Evolutionary conservation across 1,140 invertebrate species (phyloP), one percentile per base, ranked within the genome.

Genomic region (Panonychus citri): DNA sequence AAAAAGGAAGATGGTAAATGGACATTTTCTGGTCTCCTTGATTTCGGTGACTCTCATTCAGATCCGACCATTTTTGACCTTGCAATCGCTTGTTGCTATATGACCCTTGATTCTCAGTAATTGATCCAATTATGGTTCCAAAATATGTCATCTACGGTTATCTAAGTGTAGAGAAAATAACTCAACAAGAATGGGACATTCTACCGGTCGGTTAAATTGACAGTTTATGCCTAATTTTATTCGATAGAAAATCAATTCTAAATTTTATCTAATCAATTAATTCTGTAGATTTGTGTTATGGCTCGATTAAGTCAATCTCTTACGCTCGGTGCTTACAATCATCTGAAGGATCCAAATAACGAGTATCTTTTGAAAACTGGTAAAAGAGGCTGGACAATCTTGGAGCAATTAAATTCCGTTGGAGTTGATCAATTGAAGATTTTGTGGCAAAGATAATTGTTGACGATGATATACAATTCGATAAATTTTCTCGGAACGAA

Each of bases 241-340:
- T n/a, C n/a, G n/a, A n/a, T n/a, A n/a, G n/a, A n/a, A n/a, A n/a
- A n/a, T n/a, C n/a, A n/a, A n/a, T n/a, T n/a, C n/a, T n/a, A n/a
- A n/a, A n/a, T n/a, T n/a, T n/a, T n/a, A n/a, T n/a, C n/a, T n/a
- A n/a, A n/a, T n/a, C n/a, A n/a, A n/a, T n/a, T n/a, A n/a, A n/a
- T 13, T 3, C 13, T 55, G 19, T 42, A 19, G 13, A 42, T 30
- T 39, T 78, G 81, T 61, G 75, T 89, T 13, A 78, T 79, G 55
- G 77, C 78, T 1, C 74, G 87, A 53, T 70, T 87, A 0, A 79
- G 77, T 54, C 85, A 90, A 65, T 85, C 81, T 60, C 68, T 90
- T 8, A 76, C 83, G 0, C 65, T 86, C 59, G 84, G 86, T 7
- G 76, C 77, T 0, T 87, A 89, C 69, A 79, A 79, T 0, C 69